phyloP scores from a whole-genome alignment of 1,140 invertebrate genomes.

The Pinna nobilis region DNA sequence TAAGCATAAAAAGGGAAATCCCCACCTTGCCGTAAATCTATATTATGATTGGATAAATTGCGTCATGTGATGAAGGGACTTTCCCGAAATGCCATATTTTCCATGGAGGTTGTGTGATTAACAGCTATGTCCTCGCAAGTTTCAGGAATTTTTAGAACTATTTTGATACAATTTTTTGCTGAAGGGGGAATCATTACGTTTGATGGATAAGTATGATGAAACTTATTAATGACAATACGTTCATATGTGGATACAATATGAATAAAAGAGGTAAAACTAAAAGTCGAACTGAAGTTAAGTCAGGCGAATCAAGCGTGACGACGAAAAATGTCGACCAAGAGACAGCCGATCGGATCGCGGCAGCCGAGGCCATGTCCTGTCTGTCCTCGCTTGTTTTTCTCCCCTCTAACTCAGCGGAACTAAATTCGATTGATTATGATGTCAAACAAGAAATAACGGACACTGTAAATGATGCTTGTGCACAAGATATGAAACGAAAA shows the following conservation, averaged over 20 bases:
- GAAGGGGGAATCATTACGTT: background rate
- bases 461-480: background rate
- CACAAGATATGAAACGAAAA: background rate
- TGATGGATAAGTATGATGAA: constrained; percentile 15
- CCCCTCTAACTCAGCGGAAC: constrained; percentile 23
- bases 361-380: constrained; percentile 44
- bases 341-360: constrained; percentile 41
- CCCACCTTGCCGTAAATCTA: constrained; percentile 17
- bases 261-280: constrained; percentile 28
- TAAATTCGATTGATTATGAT: background rate
- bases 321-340: constrained; percentile 39
- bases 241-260: constrained; percentile 22
- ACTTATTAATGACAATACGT: constrained; percentile 10
- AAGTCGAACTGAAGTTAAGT: background rate
- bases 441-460: background rate
- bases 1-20: constrained; percentile 24
- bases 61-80: constrained; percentile 42
- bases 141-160: constrained; percentile 10
- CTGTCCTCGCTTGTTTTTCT: constrained; percentile 35
- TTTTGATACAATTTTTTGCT: background rate
- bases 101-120: constrained; percentile 39
- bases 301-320: constrained; percentile 3
- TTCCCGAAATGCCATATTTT: constrained; percentile 51
- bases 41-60: constrained; percentile 30
- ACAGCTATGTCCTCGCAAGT: background rate